phyloP scores from a whole-genome alignment of 2,113 vertebrate genomes.

The Charina bottae region DNA sequence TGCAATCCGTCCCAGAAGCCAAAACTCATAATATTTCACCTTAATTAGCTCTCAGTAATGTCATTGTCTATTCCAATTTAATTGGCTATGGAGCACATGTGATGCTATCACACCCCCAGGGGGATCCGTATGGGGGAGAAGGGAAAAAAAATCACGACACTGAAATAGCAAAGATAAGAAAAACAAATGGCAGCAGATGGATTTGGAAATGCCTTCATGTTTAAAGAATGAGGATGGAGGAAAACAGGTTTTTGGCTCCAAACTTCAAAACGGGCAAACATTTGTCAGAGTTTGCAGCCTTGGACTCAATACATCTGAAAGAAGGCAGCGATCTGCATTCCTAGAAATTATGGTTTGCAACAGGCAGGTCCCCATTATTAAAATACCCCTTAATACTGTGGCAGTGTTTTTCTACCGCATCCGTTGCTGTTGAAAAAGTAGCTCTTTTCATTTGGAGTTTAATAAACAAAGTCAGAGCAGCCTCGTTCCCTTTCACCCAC shows the following conservation, averaged over 20 bases:
- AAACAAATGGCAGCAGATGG: neutral
- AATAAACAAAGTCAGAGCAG: constrained; percentile 22
- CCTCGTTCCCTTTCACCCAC: constrained; percentile 40
- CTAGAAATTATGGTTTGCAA: neutral
- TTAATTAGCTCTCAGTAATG: neutral
- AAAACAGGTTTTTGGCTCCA: neutral
- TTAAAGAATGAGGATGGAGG: neutral
- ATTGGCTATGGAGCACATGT: neutral
- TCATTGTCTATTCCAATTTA: neutral
- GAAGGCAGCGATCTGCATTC: neutral
- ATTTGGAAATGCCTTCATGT: neutral
- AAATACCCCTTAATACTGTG: neutral
- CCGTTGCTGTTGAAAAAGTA: neutral
- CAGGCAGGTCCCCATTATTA: neutral
- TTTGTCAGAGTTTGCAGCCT: neutral
- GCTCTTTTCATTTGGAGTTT: constrained; percentile 17
- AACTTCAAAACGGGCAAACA: neutral
- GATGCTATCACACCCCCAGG: neutral
- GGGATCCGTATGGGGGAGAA: neutral
- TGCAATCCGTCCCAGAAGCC: neutral
- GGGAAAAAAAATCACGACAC: neutral
- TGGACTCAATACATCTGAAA: neutral
- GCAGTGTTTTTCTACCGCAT: neutral
- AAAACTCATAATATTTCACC: neutral
- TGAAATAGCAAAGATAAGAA: neutral